phyloP scores from a whole-genome alignment of 1,140 invertebrate genomes.

The Leptonema lineaticorne region DNA sequence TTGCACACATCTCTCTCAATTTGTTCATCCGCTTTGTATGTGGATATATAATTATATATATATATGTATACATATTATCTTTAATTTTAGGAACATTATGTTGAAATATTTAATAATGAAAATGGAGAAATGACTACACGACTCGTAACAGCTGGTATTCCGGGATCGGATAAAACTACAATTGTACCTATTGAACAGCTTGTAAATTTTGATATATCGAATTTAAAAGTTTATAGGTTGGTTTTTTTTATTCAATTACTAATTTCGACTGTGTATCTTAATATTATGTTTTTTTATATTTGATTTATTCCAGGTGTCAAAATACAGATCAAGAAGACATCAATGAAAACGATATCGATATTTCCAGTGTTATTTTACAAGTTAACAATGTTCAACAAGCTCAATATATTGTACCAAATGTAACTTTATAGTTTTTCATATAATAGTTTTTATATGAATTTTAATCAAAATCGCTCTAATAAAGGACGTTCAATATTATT shows the following conservation, averaged over 20 bases:
- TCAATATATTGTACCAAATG: constrained; percentile 23
- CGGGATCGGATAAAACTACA: background rate
- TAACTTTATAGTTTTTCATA: too few species aligned
- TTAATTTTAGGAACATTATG: constrained; percentile 19
- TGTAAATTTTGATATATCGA: constrained; percentile 33
- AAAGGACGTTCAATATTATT: too few species aligned
- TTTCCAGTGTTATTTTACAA: constrained; percentile 1
- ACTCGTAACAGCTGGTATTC: background rate
- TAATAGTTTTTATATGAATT: too few species aligned
- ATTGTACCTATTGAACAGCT: constrained; percentile 8
- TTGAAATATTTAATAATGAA: constrained; percentile 30
- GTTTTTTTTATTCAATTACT: background rate
- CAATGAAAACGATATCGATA: constrained; percentile 16
- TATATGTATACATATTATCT: too few species aligned
- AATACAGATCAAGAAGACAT: constrained; percentile 21
- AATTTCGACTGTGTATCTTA: background rate
- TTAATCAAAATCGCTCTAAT: too few species aligned
- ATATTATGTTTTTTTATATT: background rate
- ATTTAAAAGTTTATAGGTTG: constrained; percentile 32
- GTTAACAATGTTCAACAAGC: constrained; percentile 2
- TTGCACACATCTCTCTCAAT: too few species aligned
- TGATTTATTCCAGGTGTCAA: constrained; percentile 22
- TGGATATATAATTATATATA: too few species aligned
- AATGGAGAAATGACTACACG: background rate
- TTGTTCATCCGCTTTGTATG: too few species aligned